phyloP scores from a whole-genome alignment of 2,113 vertebrate species.

The Podarcis cretensis region DNA sequence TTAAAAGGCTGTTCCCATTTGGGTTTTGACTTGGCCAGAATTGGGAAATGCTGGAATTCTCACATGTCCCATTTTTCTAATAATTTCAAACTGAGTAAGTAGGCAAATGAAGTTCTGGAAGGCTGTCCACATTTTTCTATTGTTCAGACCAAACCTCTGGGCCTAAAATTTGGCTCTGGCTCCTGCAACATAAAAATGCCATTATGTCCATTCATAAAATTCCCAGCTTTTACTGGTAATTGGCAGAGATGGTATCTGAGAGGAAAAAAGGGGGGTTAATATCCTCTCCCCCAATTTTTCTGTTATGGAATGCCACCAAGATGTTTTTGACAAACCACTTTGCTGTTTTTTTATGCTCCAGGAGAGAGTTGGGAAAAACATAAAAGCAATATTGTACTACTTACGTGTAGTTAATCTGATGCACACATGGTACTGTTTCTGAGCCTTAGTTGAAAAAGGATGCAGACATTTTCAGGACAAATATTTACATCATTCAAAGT shows the following conservation, averaged over 20 bases:
- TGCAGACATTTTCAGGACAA: not conserved
- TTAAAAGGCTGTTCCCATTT: not conserved
- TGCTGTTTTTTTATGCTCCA: not conserved
- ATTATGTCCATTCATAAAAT: slow-evolving; percentile 8
- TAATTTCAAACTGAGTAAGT: not conserved
- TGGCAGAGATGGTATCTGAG: not conserved
- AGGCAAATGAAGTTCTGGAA: not conserved
- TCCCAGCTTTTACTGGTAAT: not conserved
- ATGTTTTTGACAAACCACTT: not conserved
- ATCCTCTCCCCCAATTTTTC: not conserved
- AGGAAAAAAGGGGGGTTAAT: not conserved
- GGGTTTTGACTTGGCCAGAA: not conserved
- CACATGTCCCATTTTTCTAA: not conserved
- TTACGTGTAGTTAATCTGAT: not conserved
- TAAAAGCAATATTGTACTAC: not conserved
- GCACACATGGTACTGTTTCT: not conserved
- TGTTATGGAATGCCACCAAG: not conserved
- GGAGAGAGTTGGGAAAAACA: not conserved
- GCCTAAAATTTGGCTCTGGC: not conserved
- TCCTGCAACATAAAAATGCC: not conserved
- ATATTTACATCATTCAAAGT: slow-evolving; percentile 2
- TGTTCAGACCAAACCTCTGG: not conserved
- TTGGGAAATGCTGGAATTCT: not conserved
- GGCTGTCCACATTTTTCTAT: not conserved
- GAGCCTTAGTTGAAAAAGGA: not conserved